Evolutionary conservation across 2,888 invertebrate species (phyloP), one percentile per base, ranked within the genome.

Genomic region (Diploptera punctata): DNA sequence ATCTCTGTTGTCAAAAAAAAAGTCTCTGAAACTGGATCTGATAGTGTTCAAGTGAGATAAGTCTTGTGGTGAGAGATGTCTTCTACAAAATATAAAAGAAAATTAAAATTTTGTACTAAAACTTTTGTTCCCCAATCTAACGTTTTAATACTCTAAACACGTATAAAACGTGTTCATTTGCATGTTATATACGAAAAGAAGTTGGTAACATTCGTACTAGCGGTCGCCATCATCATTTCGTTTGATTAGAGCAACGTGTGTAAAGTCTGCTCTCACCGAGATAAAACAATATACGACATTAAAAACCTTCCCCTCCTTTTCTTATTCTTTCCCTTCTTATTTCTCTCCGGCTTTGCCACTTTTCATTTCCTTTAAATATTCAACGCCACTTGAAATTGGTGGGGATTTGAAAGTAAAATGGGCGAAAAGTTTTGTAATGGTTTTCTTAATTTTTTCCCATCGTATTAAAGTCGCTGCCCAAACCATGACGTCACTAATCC

Each of bases 361-460:
- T 62, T 38, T 43, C 43, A 43, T 38, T 61, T 24, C 49, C 24
- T 70, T 70, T 70, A 70, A 70, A 70, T 70, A 70, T 70, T 70
- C 70, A 70, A 62, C 70, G 62, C 65, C 47, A 44, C 70, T 61
- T 52, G 47, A 65, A 70, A 70, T 70, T 70, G 62, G 70, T 62
- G 61, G 62, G 68, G 62, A 70, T 70, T 70, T 70, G 70, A 70
- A 70, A 70, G 70, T 70, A 70, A 70, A 70, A 70, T 70, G 62
- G 70, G 70, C 61, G 70, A 70, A 62, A 65, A 70, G 62, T 62
- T 70, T 57, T 70, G 70, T 70, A 70, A 70, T 70, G 70, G 70
- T 70, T 70, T 62, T 52, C 70, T 52, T 70, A 65, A 47, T 52
- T 70, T 70, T 49, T 70, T 68, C 57, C 18, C 62, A 70, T 49